phyloP scores from a whole-genome alignment of 2,888 invertebrate genomes.

The Aleiodes leptofemur region DNA sequence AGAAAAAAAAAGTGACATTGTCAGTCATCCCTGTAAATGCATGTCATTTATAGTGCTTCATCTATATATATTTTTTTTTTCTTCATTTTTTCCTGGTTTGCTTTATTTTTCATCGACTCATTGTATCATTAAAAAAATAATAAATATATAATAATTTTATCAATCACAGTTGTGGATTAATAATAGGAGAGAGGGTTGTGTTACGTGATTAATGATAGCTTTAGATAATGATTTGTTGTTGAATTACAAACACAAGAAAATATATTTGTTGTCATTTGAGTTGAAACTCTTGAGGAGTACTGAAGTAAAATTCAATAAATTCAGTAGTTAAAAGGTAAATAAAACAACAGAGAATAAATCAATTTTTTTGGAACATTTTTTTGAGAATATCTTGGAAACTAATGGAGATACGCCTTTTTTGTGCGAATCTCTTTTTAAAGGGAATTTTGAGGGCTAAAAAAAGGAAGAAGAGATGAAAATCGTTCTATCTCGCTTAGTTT shows the following conservation, averaged over 20 bases:
- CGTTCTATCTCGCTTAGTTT: no score
- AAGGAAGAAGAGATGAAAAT: no score
- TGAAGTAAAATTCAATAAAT: no score
- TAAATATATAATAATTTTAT: slow-evolving; percentile 10
- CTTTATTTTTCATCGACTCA: slow-evolving; percentile 15
- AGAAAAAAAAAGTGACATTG: slow-evolving; percentile 12
- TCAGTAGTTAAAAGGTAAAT: no score
- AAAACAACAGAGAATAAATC: no score
- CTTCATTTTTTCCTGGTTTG: neutral
- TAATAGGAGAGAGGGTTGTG: neutral
- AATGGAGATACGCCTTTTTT: no score
- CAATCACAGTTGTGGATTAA: slow-evolving; percentile 1
- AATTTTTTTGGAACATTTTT: no score
- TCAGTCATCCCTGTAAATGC: neutral
- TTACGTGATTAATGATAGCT: neutral
- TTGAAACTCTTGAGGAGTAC: neutral
- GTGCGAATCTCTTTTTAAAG: no score
- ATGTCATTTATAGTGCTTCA: slow-evolving; percentile 13
- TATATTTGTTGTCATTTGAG: neutral
- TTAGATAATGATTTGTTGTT: neutral
- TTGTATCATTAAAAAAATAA: slow-evolving; percentile 11
- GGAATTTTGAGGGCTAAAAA: no score
- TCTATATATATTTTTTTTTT: neutral
- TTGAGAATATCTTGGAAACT: no score
- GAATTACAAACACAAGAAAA: neutral